A percentile compares a stretch with the other conserved stretches of the same genome.
Conservation (phyloP, 2,113 vertebrate species). For the Malurus alboscapulatus region DNA sequence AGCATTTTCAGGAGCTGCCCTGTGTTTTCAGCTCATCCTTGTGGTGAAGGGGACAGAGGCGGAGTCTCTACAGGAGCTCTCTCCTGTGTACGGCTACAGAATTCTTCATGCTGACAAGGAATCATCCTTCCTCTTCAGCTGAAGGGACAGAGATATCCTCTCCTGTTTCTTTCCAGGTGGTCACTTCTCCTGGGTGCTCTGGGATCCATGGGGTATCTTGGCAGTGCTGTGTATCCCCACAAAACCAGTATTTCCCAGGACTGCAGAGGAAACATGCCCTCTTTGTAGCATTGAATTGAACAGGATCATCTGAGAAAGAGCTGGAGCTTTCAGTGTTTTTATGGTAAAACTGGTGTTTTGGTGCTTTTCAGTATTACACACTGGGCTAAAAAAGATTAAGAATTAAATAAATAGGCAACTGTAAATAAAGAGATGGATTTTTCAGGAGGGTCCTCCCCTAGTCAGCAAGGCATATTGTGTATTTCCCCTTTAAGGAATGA, state of each 20-base stretch:
- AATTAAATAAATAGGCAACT: neutral
- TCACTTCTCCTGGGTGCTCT: neutral
- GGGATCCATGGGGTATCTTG: neutral
- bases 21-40: neutral
- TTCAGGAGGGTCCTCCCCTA: neutral
- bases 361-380: neutral
- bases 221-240: rapidly evolving
- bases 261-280: neutral
- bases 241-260: neutral
- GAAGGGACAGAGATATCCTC: neutral
- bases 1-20: neutral
- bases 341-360: neutral
- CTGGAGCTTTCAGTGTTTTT: neutral
- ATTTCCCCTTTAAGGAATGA: conserved; percentile 30
- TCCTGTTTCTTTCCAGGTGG: neutral
- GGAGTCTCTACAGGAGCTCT: neutral
- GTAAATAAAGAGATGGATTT: neutral
- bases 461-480: neutral
- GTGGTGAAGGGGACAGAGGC: neutral
- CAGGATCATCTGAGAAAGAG: neutral
- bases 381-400: neutral
- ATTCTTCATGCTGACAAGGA: neutral
- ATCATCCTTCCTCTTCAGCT: neutral
- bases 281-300: neutral
- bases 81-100: neutral